Conservation (phyloP, 1,140 invertebrate species). For the Paramacrobiotus metropolitanus region DNA sequence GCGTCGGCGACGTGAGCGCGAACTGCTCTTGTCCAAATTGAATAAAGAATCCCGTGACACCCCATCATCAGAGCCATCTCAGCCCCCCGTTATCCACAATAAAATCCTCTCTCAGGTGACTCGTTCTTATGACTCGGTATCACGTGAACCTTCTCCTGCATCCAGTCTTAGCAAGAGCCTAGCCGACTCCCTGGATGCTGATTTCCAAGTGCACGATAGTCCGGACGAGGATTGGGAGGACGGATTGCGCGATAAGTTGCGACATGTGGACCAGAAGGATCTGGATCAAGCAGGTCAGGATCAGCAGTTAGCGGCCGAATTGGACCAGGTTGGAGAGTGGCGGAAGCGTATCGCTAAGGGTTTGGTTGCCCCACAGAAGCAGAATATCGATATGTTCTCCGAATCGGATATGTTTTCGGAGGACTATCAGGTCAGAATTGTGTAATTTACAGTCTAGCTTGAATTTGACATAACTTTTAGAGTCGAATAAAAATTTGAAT, state of each 20-base stretch:
- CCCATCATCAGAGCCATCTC: too few species aligned
- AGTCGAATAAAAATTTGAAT: background rate
- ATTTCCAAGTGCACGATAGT: slow-evolving; percentile 7
- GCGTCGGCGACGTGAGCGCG: slow-evolving; percentile 56
- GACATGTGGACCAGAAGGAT: slow-evolving; percentile 9
- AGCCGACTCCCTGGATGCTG: slow-evolving; percentile 6
- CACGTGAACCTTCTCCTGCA: slow-evolving; percentile 11
- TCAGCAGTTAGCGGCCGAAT: background rate
- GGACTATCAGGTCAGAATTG: slow-evolving; percentile 48
- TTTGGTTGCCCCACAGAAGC: slow-evolving; percentile 35
- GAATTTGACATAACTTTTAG: background rate
- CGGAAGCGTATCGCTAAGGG: slow-evolving; percentile 14
- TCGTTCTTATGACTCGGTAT: slow-evolving; percentile 3
- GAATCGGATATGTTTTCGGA: slow-evolving; percentile 49
- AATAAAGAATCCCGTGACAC: background rate
- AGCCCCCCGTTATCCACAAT: background rate
- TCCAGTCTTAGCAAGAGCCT: slow-evolving; percentile 5
- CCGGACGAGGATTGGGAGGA: slow-evolving; percentile 19
- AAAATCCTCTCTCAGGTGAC: background rate
- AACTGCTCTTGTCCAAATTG: slow-evolving; percentile 45
- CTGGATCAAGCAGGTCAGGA: background rate
- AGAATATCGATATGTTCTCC: slow-evolving; percentile 46
- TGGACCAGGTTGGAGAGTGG: background rate
- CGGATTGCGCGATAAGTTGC: slow-evolving; percentile 18
- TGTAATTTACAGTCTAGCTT: slow-evolving; percentile 1